phyloP scores from a whole-genome alignment of 2,113 vertebrate species.

The Pterocles gutturalis region DNA sequence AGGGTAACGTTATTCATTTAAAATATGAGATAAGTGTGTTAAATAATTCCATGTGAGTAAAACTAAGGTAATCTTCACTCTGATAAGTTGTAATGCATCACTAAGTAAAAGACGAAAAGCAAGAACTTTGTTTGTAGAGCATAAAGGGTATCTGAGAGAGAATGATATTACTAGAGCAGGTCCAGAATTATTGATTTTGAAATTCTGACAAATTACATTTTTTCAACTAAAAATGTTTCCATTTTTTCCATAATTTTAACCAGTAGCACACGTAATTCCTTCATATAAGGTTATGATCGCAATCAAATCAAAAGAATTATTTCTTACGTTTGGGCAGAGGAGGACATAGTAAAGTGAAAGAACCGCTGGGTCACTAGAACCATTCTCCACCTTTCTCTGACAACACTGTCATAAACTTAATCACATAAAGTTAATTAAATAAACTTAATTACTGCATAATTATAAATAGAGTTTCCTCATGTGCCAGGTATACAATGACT shows the following conservation, averaged over 20 bases:
- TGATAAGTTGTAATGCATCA: not conserved
- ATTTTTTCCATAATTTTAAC: not conserved
- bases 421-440: not conserved
- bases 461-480: not conserved
- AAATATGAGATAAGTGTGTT: not conserved
- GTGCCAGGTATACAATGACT: not conserved
- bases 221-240: not conserved
- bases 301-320: not conserved
- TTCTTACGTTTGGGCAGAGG: not conserved
- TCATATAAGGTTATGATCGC: not conserved
- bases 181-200: not conserved
- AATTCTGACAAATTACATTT: not conserved
- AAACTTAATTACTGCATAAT: not conserved
- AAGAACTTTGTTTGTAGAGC: not conserved
- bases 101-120: not conserved
- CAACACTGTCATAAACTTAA: not conserved
- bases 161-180: not conserved
- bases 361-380: not conserved
- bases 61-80: not conserved
- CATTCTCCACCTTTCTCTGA: not conserved
- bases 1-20: not conserved
- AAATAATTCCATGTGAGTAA: not conserved
- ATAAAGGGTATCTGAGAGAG: not conserved
- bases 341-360: rapidly evolving
- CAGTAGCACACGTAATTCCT: not conserved